These are phyloP conservation scores for Lasioglossum leucozonium DNA, from an alignment of 2,888 invertebrate species.

Conservation along the genomic window DNA sequence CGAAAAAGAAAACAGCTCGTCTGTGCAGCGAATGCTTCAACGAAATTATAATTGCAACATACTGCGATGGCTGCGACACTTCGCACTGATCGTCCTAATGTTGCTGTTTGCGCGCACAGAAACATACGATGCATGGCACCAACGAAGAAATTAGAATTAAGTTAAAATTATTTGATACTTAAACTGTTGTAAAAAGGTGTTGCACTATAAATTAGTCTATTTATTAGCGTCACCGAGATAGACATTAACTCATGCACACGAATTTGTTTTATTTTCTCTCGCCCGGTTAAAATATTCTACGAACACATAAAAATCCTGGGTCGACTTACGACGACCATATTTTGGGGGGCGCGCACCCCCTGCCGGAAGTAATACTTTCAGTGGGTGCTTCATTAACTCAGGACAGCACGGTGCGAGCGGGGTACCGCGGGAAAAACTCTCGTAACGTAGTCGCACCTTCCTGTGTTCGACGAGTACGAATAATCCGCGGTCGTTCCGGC, in stretches of 20 bases:
- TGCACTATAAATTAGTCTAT: too few species aligned
- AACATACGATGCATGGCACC: too few species aligned
- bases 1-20: not conserved
- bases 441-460: constrained; percentile 22
- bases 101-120: not conserved
- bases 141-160: too few species aligned
- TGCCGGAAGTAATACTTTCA: not conserved
- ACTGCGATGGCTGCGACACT: not conserved
- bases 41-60: not conserved
- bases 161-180: not conserved
- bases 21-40: not conserved
- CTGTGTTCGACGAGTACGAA: constrained; percentile 45
- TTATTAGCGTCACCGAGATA: too few species aligned
- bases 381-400: constrained; percentile 38
- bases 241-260: not conserved
- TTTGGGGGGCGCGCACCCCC: not conserved
- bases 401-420: constrained; percentile 2
- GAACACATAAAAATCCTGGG: not conserved
- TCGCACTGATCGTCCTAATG: not conserved
- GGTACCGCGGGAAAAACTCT: constrained; percentile 26
- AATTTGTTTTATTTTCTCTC: not conserved
- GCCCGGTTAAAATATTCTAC: not conserved
- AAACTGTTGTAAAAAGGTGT: not conserved
- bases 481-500: constrained; percentile 47
- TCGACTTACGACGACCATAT: not conserved